phyloP scores from a whole-genome alignment of 2,888 invertebrate species.

The Athalia cordata region DNA sequence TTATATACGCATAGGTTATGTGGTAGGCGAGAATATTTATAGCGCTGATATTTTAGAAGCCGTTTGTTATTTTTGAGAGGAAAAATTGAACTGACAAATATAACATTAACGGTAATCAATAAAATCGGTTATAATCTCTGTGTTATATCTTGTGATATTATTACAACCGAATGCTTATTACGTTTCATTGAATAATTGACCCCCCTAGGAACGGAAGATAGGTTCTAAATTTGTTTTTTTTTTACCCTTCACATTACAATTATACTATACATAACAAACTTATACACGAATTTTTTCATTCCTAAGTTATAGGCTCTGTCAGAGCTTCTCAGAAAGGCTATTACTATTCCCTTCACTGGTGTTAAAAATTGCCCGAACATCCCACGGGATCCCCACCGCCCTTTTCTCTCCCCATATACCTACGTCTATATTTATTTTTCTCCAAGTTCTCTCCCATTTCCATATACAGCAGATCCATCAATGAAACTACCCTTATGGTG shows the following conservation, averaged over 20 bases:
- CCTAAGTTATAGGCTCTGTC: conserved; percentile 60
- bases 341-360: conserved; percentile 52
- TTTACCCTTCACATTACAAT: conserved; percentile 47
- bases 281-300: conserved; percentile 62
- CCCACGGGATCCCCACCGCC: not conserved
- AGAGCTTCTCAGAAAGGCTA: conserved; percentile 55
- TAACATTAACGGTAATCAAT: conserved; percentile 56
- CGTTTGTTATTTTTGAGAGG: conserved; percentile 11
- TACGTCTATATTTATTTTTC: not conserved
- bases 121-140: conserved; percentile 9
- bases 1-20: too few species aligned
- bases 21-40: too few species aligned
- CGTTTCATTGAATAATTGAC: conserved; percentile 59
- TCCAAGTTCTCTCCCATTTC: not conserved
- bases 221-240: not conserved
- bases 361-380: conserved; percentile 55
- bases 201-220: conserved; percentile 48
- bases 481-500: too few species aligned
- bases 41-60: too few species aligned
- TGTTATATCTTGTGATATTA: conserved; percentile 56
- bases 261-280: conserved; percentile 42
- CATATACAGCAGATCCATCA: not conserved
- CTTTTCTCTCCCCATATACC: not conserved
- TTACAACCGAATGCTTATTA: conserved; percentile 58
- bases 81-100: conserved; percentile 44